These are phyloP conservation scores for Stenchaetothrips biformis DNA, from an alignment of 2,888 invertebrate genomes.

Conservation along the genomic window DNA sequence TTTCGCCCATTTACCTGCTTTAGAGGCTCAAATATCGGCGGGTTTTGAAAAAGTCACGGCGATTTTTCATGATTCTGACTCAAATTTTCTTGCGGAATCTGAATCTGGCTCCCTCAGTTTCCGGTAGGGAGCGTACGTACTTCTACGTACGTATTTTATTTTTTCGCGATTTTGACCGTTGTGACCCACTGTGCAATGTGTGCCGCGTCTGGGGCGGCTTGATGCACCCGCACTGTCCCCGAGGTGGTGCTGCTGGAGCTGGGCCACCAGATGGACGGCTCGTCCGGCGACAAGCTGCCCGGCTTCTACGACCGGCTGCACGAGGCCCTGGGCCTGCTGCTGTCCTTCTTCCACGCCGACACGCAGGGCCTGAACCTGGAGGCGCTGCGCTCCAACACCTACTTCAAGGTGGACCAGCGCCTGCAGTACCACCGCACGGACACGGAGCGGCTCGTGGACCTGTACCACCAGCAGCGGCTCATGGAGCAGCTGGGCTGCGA, in stretches of 20 bases:
- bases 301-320: slow-evolving; percentile 85
- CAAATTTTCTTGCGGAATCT: no score
- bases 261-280: slow-evolving; percentile 73
- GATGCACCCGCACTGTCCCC: slow-evolving; percentile 66
- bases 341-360: slow-evolving; percentile 81
- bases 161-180: neutral
- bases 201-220: slow-evolving; percentile 39
- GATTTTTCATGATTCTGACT: no score
- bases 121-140: no score
- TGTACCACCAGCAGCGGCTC: slow-evolving; percentile 74
- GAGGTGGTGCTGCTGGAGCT: slow-evolving; percentile 78
- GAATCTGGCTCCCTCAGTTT: no score
- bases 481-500: slow-evolving; percentile 60
- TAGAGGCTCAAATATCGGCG: no score
- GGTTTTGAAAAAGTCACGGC: no score
- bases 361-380: slow-evolving; percentile 73
- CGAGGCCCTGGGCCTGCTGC: slow-evolving; percentile 72
- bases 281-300: slow-evolving; percentile 73
- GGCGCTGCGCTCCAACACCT: slow-evolving; percentile 60
- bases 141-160: neutral
- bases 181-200: neutral
- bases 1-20: no score
- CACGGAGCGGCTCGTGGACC: slow-evolving; percentile 76
- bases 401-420: slow-evolving; percentile 69
- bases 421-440: slow-evolving; percentile 81